phyloP scores from a whole-genome alignment of 2,113 vertebrate genomes.

The Hydrochoerus hydrochaeris region DNA sequence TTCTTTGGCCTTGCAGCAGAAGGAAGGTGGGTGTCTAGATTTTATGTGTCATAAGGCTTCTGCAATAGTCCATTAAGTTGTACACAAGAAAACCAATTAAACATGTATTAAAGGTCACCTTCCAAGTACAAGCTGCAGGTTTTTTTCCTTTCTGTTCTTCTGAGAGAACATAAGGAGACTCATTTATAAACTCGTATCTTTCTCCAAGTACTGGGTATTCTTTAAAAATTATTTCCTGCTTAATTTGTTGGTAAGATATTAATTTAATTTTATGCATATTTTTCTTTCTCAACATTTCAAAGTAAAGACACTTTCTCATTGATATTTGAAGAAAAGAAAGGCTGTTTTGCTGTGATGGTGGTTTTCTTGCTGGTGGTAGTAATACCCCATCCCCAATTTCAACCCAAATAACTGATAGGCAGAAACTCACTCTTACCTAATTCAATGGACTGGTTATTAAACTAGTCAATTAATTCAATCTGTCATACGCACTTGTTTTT shows the following conservation, averaged over 20 bases:
- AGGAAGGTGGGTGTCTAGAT: slow-evolving; percentile 71
- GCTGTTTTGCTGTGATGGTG: not conserved
- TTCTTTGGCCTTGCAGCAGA: slow-evolving; percentile 62
- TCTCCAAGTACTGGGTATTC: not conserved
- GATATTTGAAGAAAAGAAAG: not conserved
- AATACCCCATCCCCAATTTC: not conserved
- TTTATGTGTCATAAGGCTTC: not conserved
- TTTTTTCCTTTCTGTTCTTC: slow-evolving; percentile 26
- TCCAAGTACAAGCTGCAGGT: not conserved
- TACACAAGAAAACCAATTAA: slow-evolving; percentile 29
- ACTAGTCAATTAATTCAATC: not conserved
- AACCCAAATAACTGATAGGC: not conserved
- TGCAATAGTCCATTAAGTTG: slow-evolving; percentile 43
- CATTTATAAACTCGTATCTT: not conserved
- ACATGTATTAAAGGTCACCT: slow-evolving; percentile 62
- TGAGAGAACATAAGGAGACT: not conserved
- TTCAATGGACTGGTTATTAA: not conserved
- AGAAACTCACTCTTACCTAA: not conserved
- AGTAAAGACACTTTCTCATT: not conserved
- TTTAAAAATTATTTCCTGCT: slow-evolving; percentile 1
- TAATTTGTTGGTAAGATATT: not conserved
- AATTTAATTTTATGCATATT: not conserved
- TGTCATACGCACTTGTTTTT: not conserved
- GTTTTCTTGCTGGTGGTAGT: not conserved
- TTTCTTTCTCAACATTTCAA: not conserved